Percentiles rank a stretch among this genome's conserved stretches.
Evolutionary conservation across 2,113 vertebrate species (phyloP).

Genomic region (Platycercus adscitus): DNA sequence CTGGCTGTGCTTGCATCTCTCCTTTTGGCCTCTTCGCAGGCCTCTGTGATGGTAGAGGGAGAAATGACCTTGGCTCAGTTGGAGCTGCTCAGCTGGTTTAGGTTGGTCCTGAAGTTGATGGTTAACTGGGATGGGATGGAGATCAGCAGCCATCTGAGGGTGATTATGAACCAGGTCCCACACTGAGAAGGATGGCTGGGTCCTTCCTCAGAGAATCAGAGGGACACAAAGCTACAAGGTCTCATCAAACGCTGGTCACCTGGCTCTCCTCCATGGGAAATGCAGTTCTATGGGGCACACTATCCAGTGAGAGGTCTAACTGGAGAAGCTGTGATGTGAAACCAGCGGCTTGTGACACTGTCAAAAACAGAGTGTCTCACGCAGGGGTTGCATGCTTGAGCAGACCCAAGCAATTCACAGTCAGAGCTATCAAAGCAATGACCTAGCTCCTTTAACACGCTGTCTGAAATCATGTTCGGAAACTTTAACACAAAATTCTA

Average conservation of each 20-base stretch:
- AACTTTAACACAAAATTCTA: not conserved
- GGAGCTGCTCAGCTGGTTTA: not conserved
- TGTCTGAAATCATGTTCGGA: constrained; percentile 27
- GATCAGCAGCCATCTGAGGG: not conserved
- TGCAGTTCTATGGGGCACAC: accelerated
- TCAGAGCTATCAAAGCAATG: constrained; percentile 70
- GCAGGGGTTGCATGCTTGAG: constrained; percentile 59
- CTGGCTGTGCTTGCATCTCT: not conserved
- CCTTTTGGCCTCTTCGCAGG: not conserved
- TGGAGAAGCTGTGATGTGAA: not conserved
- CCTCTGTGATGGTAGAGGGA: not conserved
- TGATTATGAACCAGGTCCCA: not conserved
- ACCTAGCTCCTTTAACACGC: constrained; percentile 43
- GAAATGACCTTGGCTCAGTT: not conserved
- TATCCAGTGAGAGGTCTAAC: accelerated
- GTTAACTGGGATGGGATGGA: not conserved
- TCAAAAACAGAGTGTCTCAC: constrained; percentile 8
- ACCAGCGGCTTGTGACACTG: not conserved
- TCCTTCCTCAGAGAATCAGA: not conserved
- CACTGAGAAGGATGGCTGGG: not conserved
- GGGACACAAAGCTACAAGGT: not conserved
- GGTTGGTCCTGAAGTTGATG: accelerated
- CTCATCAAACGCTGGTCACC: not conserved
- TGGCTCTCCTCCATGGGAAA: not conserved
- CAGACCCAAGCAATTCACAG: constrained; percentile 62